These are phyloP conservation scores for Eudemis profundana DNA, from an alignment of 2,888 invertebrate species.

Conservation along the genomic window DNA sequence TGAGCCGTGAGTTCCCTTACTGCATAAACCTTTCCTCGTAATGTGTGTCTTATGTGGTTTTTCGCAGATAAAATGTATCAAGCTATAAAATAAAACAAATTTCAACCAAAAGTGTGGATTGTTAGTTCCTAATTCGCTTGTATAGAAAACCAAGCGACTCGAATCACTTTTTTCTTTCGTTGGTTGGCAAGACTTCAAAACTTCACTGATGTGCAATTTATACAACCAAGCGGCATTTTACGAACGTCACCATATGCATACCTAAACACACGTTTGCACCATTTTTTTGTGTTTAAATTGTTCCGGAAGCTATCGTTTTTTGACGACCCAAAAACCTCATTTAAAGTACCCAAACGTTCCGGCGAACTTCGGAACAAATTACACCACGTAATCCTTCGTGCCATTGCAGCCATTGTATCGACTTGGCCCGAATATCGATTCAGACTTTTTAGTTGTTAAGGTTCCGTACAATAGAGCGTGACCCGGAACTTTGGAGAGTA, in stretches of 20 bases:
- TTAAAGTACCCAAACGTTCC: slow-evolving; percentile 31
- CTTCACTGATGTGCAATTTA: too few species aligned
- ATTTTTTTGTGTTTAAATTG: slow-evolving; percentile 3
- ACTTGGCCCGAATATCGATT: slow-evolving; percentile 67
- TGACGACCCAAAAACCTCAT: slow-evolving; percentile 41
- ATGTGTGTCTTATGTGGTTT: too few species aligned
- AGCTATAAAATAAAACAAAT: too few species aligned
- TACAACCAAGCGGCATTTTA: too few species aligned
- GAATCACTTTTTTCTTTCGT: too few species aligned
- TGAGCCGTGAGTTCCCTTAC: too few species aligned
- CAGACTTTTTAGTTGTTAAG: slow-evolving; percentile 59
- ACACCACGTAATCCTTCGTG: slow-evolving; percentile 42
- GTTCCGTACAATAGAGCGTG: slow-evolving; percentile 49
- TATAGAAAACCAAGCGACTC: too few species aligned
- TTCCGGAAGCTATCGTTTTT: slow-evolving; percentile 14
- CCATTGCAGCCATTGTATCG: slow-evolving; percentile 55
- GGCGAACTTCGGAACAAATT: slow-evolving; percentile 39
- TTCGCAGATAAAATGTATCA: too few species aligned
- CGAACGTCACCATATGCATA: neutral
- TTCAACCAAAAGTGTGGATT: too few species aligned
- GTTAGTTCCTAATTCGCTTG: too few species aligned
- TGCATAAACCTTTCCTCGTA: too few species aligned
- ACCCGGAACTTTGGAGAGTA: neutral
- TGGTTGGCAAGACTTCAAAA: too few species aligned
- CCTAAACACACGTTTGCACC: slow-evolving; percentile 5